phyloP scores from a whole-genome alignment of 2,888 invertebrate genomes.

The Cosmia pyralina region DNA sequence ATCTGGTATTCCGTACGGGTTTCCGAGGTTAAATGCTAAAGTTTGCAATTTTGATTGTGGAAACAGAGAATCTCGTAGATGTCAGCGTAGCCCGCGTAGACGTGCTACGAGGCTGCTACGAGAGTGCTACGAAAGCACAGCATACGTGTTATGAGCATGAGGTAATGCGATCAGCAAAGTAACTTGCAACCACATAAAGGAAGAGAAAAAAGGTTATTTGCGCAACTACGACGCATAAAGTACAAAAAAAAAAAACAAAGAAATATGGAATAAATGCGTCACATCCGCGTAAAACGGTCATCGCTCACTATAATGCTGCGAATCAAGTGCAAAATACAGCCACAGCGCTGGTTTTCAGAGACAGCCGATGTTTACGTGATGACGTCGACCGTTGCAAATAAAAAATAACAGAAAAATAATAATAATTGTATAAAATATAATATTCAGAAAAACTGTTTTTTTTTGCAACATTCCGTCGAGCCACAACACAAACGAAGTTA shows the following conservation, averaged over 20 bases:
- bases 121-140: conserved; percentile 3
- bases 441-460: too few species aligned
- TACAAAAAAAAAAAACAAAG: too few species aligned
- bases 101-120: conserved; percentile 24
- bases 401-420: not conserved
- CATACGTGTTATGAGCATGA: not conserved
- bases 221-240: too few species aligned
- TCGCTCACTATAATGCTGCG: not conserved
- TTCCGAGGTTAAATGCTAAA: conserved; percentile 1
- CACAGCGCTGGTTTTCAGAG: not conserved
- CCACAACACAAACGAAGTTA: not conserved
- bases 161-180: not conserved
- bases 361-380: not conserved
- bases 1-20: conserved; percentile 3
- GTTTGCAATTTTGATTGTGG: not conserved
- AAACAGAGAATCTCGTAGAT: conserved; percentile 5
- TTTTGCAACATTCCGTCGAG: not conserved
- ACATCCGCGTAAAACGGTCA: not conserved
- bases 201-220: not conserved
- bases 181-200: not conserved
- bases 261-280: not conserved
- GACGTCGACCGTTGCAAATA: not conserved
- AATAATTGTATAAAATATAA: not conserved
- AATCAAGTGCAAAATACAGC: not conserved
- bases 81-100: conserved; percentile 1